phyloP scores from a whole-genome alignment of 2,888 invertebrate genomes.

The Amblyteles armatorius region DNA sequence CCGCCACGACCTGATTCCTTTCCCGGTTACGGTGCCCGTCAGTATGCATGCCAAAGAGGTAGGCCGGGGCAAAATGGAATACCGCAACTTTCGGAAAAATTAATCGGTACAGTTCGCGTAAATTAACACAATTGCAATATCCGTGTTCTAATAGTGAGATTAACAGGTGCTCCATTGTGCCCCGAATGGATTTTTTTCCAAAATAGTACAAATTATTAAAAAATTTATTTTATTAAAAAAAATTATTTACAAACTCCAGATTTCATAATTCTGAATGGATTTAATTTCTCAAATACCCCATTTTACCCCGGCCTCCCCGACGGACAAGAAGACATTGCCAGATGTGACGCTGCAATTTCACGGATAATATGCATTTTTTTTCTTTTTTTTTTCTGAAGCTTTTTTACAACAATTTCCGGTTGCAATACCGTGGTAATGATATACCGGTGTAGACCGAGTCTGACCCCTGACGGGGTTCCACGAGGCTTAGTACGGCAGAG shows the following conservation, averaged over 20 bases:
- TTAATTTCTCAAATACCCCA: too few relatives aligned
- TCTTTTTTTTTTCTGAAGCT: not conserved
- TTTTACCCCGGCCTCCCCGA: too few relatives aligned
- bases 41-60: constrained; percentile 2
- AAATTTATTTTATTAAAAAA: too few relatives aligned
- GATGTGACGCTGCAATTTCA: not conserved
- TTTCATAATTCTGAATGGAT: too few relatives aligned
- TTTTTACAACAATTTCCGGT: constrained; percentile 46
- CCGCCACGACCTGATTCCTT: constrained; percentile 57
- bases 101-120: not conserved
- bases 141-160: too few relatives aligned
- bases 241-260: too few relatives aligned
- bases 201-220: too few relatives aligned
- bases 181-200: too few relatives aligned
- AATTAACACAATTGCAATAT: not conserved
- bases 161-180: not conserved
- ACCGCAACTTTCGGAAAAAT: not conserved
- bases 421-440: constrained; percentile 11
- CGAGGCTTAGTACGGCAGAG: constrained; percentile 41
- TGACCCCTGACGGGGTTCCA: constrained; percentile 42
- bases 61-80: not conserved
- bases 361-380: not conserved
- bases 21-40: not conserved
- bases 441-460: not conserved
- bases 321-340: not conserved